Evolutionary conservation across 2,888 invertebrate species (phyloP), one percentile per base, ranked within the genome.

Genomic region (Atherix ibis): DNA sequence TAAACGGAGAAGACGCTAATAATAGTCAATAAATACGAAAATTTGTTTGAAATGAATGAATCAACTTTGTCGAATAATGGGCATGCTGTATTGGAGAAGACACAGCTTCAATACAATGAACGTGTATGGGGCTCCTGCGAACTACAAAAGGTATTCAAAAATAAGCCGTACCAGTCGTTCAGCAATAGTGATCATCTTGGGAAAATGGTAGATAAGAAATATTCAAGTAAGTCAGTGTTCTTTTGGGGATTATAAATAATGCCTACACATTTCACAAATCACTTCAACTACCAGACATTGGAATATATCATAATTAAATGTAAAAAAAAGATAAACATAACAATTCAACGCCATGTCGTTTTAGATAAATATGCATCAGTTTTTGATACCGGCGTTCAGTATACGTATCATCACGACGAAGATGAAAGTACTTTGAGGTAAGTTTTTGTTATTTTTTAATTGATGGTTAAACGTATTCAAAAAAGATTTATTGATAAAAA

Each of bases 361-460:
- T 25, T 27, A 85, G 85, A 80, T 53, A 91, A 91, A 60, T 92
- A 91, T 54, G 77, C 82, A 28, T 89, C 89, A 4, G 82, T 85
- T 47, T 91, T 91, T 62, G 91, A 88, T 37, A 85, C 88, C 44
- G 92, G 89, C 28, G 91, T 82, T 51, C 95, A 95, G 49, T 98
- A 98, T 62, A 89, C 97, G 0, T 99, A 98, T 60, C 92, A 87
- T 56, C 97, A 97, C 50, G 98, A 98, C 49, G 97, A 98, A 57
- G 98, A 98, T 56, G 98, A 99, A 59, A 85, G 87, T 45, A 85
- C 89, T 32, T n/a, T 76, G 52, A 76, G n/a, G n/a, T n/a, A n/a
- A n/a, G n/a, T n/a, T n/a, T n/a, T n/a, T n/a, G n/a, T n/a, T n/a
- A n/a, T n/a, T n/a, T 99, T 98, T 73, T 97, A 97, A 59, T 66